Base-by-base conservation (phyloP, 2,797 vertebrate genomes). In the Ciconia nigra region DNA sequence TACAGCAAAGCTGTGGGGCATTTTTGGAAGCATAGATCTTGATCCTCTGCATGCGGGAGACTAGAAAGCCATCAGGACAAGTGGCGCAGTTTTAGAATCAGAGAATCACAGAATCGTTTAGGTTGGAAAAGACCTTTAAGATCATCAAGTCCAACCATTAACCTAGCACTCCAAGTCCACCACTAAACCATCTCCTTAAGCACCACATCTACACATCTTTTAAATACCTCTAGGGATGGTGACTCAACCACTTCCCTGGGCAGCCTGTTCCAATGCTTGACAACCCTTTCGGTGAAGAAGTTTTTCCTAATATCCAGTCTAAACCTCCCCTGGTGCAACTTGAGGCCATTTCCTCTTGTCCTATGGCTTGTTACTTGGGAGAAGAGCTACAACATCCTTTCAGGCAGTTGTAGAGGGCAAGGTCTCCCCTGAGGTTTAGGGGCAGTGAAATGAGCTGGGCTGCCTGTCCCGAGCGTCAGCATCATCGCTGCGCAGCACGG, bases 401-500 rank as follows among this genome's bases (percentile, higher is more conserved):
- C 24, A 26, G 15, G 35, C 8, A 26, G 24, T 37, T 37, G 58
- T 17, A 59, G 58, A 59, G 57, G 5, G 7, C 15, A 2, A 58
- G n/a, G 35, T 58, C 24, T 59, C 35, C 35, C 15, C 24, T 17
- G 58, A 59, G 9, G 9, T 81, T 90, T 57, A 52, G 22, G 31
- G 57, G 5, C 41, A 66, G 26, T 22, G 65, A 22, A 26, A 14
- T 7, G 71, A 57, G 21, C 49, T 13, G 69, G 22, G 72, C 13
- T 90, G 51, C 10, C 10, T 61, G 41, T 71, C 18, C 85, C 1
- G 0, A 86, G 57, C 10, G 2, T 11, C 85, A 67, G 82, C 67
- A 58, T 28, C 70, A n/a, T 17, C 3, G 5, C 49, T 17, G 63
- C 2, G 1, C 57, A 1, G 33, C 1, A 4, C 2, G 0, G 52